Percentiles rank a stretch among this genome's conserved stretches.
Conservation (phyloP, 2,113 vertebrate genomes). For the Maccullochella peelii region DNA sequence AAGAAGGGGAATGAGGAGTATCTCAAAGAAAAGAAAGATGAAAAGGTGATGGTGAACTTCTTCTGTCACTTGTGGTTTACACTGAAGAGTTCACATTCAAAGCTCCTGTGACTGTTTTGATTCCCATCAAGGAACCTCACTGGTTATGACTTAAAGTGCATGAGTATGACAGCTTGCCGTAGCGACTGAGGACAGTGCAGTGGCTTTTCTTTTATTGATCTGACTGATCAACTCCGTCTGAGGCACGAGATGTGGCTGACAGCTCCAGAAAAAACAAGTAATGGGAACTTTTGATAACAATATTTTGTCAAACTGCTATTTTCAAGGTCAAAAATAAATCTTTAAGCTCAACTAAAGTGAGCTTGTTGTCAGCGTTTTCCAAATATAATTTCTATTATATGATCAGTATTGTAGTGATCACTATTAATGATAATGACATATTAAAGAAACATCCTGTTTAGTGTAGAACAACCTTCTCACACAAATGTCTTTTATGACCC, state of each 20-base stretch:
- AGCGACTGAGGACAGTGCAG: too few species aligned
- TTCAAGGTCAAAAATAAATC: not conserved
- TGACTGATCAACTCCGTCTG: not conserved
- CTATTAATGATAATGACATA: not conserved
- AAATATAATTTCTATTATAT: not conserved
- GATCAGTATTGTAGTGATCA: not conserved
- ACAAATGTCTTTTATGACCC: not conserved
- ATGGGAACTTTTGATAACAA: not conserved
- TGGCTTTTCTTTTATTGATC: too few species aligned
- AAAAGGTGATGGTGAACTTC: conserved; percentile 82
- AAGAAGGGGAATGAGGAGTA: conserved; percentile 88
- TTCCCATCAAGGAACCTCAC: too few species aligned
- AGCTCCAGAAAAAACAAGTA: not conserved
- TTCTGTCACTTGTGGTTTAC: not conserved
- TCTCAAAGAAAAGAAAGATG: conserved; percentile 89
- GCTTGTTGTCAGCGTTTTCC: too few species aligned
- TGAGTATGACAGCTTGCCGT: too few species aligned
- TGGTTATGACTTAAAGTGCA: too few species aligned
- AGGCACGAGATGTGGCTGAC: not conserved
- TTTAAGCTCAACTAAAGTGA: too few species aligned
- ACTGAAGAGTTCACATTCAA: not conserved
- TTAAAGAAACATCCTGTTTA: not conserved
- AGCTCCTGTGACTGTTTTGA: not conserved
- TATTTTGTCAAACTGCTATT: not conserved
- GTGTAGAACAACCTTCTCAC: too few species aligned